A percentile compares a stretch with the other conserved stretches of the same genome.
phyloP scores from a whole-genome alignment of 2,113 vertebrate genomes.

The Podarcis raffonei region DNA sequence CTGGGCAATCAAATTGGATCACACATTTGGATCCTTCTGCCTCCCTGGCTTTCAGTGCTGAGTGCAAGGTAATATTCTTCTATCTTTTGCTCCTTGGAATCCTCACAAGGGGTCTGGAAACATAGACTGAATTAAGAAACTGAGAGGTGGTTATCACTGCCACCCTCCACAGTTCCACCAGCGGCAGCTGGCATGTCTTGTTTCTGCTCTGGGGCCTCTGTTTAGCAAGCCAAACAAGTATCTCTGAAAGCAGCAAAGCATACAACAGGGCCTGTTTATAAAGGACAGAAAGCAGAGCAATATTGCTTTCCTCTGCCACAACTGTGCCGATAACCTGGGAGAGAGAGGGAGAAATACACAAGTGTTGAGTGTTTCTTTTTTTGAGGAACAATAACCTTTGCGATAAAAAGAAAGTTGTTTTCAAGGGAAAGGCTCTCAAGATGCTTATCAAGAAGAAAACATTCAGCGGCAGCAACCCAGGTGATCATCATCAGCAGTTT shows the following conservation, averaged over 20 bases:
- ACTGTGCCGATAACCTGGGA: conserved; percentile 21
- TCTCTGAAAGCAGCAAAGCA: neutral
- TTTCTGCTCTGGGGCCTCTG: neutral
- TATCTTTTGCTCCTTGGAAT: neutral
- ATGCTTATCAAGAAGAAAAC: neutral
- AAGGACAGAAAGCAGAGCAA: neutral
- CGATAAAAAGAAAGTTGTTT: neutral
- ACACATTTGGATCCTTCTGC: neutral
- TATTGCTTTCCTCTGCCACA: neutral
- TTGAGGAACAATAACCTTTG: conserved; percentile 25
- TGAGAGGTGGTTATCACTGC: neutral
- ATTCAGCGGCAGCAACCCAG: conserved; percentile 13
- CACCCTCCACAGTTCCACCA: neutral
- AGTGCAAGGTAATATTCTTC: neutral
- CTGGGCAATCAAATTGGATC: neutral
- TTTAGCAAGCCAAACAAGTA: neutral
- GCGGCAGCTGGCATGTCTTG: neutral
- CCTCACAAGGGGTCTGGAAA: neutral
- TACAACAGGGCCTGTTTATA: neutral
- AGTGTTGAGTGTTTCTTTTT: neutral
- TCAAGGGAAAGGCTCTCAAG: conserved; percentile 13
- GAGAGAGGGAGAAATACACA: neutral
- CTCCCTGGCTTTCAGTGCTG: conserved; percentile 5
- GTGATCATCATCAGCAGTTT: conserved; percentile 35
- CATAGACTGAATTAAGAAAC: neutral